Base-by-base conservation (phyloP, 2,113 vertebrate species). In the Gasterosteus aculeatus region DNA sequence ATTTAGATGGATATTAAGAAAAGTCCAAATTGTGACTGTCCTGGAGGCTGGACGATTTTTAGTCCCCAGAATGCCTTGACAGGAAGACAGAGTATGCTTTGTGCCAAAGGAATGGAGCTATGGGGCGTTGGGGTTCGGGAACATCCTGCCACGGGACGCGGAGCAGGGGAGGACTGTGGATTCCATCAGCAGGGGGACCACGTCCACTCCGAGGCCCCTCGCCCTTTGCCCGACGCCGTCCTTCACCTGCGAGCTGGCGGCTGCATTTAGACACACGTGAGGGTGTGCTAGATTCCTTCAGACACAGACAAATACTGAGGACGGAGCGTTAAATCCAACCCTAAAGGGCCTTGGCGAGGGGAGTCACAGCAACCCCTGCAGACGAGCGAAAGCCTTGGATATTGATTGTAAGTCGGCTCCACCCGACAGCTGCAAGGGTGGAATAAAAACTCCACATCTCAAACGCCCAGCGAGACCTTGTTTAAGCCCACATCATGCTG, bases 121-220 rank as follows among this genome's bases (percentile, higher is more conserved):
- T 74, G 65, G 58, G 56, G 42, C 31, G 61, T 12, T 11, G 29
- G 51, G 61, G 29, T 54, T n/a, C n/a, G n/a, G n/a, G n/a, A n/a
- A n/a, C n/a, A n/a, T n/a, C n/a, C n/a, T n/a, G 49, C 12, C 8
- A 78, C 77, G 56, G 15, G 44, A 53, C 58, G 12, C 53, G 42
- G 66, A 72, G 35, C 77, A 42, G 53, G 69, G 61, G 31, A 78
- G 22, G 57, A 46, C 64, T 69, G 56, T 38, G 58, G 75, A 77
- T 81, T 33, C 76, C 75, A 87, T 88, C 89, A 85, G 67, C 80
- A 88, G 77, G 11, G 18, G 35, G 56, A 72, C 78, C 85, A 90
- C 84, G 75, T 83, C 69, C 68, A 56, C 31, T 83, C 76, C 0
- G 1, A 69, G 85, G 81, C 75, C 75, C 71, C 61, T 56, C 14